Base-by-base conservation (phyloP, 2,797 vertebrate genomes). In the Arrhamphus sclerolepis region DNA sequence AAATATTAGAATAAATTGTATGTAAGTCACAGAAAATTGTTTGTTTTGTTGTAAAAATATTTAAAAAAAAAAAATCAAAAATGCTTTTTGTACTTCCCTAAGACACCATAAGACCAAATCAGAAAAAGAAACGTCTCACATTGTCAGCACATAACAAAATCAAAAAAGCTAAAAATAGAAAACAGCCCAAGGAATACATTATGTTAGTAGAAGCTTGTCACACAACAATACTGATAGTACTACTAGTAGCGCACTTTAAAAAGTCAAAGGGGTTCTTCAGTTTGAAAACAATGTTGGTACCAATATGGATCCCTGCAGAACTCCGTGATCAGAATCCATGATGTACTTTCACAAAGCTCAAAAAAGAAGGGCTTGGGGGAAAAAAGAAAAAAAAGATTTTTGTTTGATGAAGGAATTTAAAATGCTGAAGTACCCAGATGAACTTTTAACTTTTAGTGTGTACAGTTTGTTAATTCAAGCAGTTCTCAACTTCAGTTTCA, bases 201-300 rank as follows among this genome's bases (percentile, higher is more conserved):
- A 74, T 83, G 84, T 86, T 86, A 86, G 72, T 80, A 84, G 83
- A 86, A 89, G 86, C 86, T 83, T 51, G 71, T 81, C 84, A 86
- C 82, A 87, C 82, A 81, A 89, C 85, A 87, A 87, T 87, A 89
- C 70, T 82, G 66, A 87, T 38, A 38, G 34, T 14, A 38, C 14
- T 75, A 83, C 85, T 72, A 83, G 81, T 22, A 79, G 63, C 66
- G 82, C 64, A 41, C 75, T 65, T 46, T 70, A 69, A 82, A 84
- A 76, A 64, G 40, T 75, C 70, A 78, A 75, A 72, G 62, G 48
- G 70, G 66, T 80, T 87, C 84, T 83, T 80, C 80, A 81, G 66
- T 60, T 58, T 62, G 29, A 56, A 77, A 78, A 72, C 43, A 57
- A 56, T 6, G 72, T 42, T 53, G 63, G 62, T 60, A 47, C 76